These are phyloP conservation scores for Heliornis fulica DNA, from an alignment of 2,113 vertebrate species.

Conservation along the genomic window DNA sequence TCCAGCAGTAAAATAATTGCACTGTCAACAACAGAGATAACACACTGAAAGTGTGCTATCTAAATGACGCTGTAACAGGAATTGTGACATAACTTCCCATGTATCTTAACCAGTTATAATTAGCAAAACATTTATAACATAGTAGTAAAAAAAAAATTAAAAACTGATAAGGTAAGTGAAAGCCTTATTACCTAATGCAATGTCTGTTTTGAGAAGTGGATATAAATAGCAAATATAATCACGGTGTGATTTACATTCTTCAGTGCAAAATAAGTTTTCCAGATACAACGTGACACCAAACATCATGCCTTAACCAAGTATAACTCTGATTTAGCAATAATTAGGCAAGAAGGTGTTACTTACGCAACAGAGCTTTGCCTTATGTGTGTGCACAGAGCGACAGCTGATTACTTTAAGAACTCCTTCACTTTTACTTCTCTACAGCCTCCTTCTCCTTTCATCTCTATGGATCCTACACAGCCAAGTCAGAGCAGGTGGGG, in stretches of 20 bases:
- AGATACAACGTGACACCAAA: not conserved
- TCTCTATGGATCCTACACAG: not conserved
- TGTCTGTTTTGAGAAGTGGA: not conserved
- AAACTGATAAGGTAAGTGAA: not conserved
- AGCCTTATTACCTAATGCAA: not conserved
- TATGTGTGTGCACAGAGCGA: not conserved
- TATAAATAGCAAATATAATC: not conserved
- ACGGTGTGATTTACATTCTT: not conserved
- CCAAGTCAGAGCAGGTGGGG: rapidly evolving
- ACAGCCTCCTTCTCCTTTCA: not conserved
- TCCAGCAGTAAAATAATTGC: not conserved
- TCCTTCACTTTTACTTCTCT: not conserved
- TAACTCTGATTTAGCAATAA: not conserved
- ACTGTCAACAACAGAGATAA: not conserved
- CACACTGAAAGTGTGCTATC: not conserved
- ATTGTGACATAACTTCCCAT: not conserved
- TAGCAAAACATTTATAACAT: not conserved
- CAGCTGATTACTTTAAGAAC: not conserved
- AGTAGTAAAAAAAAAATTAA: not conserved
- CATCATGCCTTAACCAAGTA: not conserved
- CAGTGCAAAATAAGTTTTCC: not conserved
- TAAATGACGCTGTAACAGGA: not conserved
- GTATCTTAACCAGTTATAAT: not conserved
- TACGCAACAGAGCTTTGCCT: not conserved
- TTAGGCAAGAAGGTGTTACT: not conserved